phyloP scores from a whole-genome alignment of 2,797 vertebrate genomes.

The Zenarchopterus dispar region DNA sequence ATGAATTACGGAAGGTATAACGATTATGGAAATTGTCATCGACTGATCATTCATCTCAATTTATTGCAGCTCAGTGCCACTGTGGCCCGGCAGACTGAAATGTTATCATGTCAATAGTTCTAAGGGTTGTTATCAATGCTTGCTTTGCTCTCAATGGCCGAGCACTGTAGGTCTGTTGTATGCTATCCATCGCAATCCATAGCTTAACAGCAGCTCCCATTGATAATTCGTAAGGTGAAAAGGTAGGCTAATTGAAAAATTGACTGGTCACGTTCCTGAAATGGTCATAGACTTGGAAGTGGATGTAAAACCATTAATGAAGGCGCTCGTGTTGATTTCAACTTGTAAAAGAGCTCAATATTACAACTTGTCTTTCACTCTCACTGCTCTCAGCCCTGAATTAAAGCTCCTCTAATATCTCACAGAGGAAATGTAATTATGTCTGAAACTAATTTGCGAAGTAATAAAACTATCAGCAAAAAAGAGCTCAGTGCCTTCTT shows the following conservation, averaged over 20 bases:
- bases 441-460: conserved; percentile 29
- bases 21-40: conserved; percentile 92
- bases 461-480: conserved; percentile 5
- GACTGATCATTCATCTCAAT: conserved; percentile 90
- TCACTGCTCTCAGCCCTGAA: conserved; percentile 12
- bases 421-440: conserved; percentile 24
- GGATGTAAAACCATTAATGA: conserved; percentile 36
- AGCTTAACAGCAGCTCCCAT: conserved; percentile 53
- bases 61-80: conserved; percentile 86
- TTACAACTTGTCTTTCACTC: conserved; percentile 8
- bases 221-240: conserved; percentile 58
- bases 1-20: conserved; percentile 89
- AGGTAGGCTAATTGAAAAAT: conserved; percentile 72
- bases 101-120: conserved; percentile 81
- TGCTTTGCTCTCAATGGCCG: conserved; percentile 64
- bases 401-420: conserved; percentile 29
- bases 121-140: conserved; percentile 70
- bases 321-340: conserved; percentile 33
- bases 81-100: conserved; percentile 76
- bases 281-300: conserved; percentile 31
- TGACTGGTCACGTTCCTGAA: conserved; percentile 43
- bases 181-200: conserved; percentile 60
- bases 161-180: conserved; percentile 60
- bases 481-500: conserved; percentile 1
- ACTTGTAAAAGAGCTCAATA: conserved; percentile 15